A percentile compares a stretch with the other conserved stretches of the same genome.
These are phyloP conservation scores for Imbricaverruca yamaguchii DNA, from an alignment of 2,888 invertebrate species.

Conservation along the genomic window DNA sequence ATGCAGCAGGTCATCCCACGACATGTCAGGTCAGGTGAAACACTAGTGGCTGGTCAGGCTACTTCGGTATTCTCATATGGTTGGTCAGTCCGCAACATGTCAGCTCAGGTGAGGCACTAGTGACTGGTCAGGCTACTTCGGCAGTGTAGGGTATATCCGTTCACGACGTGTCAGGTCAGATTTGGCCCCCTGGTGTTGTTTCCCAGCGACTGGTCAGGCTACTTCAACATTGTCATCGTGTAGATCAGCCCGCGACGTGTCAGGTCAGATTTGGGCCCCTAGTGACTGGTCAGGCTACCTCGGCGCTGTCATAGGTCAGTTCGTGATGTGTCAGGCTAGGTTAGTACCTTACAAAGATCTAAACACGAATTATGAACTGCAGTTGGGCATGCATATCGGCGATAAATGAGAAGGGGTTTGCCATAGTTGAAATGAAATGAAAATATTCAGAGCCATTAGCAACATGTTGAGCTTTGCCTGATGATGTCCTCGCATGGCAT, in stretches of 20 bases:
- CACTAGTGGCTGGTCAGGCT: not conserved
- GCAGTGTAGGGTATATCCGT: not conserved
- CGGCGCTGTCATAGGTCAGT: not conserved
- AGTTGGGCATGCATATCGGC: no score
- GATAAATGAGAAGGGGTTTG: no score
- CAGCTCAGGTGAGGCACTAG: not conserved
- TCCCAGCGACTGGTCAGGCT: slow-evolving; percentile 93
- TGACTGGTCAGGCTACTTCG: not conserved
- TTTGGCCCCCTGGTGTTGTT: slow-evolving; percentile 52
- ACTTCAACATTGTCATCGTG: slow-evolving; percentile 81
- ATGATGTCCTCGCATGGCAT: no score
- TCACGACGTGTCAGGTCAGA: no score
- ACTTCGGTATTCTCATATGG: not conserved
- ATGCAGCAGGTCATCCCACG: slow-evolving; percentile 55
- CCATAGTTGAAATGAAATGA: no score
- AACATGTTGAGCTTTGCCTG: no score
- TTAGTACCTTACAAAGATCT: not conserved
- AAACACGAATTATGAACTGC: no score
- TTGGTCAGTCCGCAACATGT: not conserved
- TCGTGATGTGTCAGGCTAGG: not conserved
- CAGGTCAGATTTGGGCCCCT: not conserved
- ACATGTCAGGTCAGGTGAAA: not conserved
- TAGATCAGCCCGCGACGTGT: no score
- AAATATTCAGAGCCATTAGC: no score
- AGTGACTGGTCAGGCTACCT: not conserved